Evolutionary conservation across 37 sponge, comb jelly and placozoan species (phyloP), one percentile per base, ranked within the genome.

Genomic region (Spongia lamella): DNA sequence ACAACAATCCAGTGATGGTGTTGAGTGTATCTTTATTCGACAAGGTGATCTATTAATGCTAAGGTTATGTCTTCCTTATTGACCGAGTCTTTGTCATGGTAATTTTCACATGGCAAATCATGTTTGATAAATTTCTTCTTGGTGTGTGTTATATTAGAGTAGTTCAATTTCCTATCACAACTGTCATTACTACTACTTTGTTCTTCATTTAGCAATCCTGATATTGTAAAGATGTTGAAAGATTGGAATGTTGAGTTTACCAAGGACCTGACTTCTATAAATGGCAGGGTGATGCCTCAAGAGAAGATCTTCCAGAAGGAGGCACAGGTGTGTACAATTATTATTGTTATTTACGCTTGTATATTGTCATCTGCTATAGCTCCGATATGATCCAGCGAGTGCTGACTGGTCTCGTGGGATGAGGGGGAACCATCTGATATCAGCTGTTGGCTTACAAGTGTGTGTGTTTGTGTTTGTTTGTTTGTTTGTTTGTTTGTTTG

Each of bases 381-480:
- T 60, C 17, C 24, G 58, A 16, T 92, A 92, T 64, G 54, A 63
- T 15, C 69, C 81, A 0, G 26, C 35, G 4, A 73, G 76, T 3
- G 81, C 92, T 35, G 92, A 92, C 47, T 92, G 92, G 92, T 72
- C 85, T 0, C 69, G 85, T 26, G 92, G 87, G 54, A 84, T 92
- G 88, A 70, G 88, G 22, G 92, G 92, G n/a, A 68, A 66, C 25
- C 31, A 24, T 0, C 66, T 92, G 40, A 87, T 87, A 56, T 59
- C 72, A 0, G 56, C 78, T 17, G 70, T 87, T 24, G 31, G 20
- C 31, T 5, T 72, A 22, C 22, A 72, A 16, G 73, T 56, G 20
- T 26, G 73, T 72, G 14, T 19, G 21, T 27, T 65, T 27, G 37
- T 65, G 13, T 27, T 65, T 20, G 21, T 65, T 30, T 26, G 66